A percentile compares a stretch with the other conserved stretches of the same genome.
Evolutionary conservation across 2,797 vertebrate species (phyloP).

Genomic region (Harpagifer antarcticus): DNA sequence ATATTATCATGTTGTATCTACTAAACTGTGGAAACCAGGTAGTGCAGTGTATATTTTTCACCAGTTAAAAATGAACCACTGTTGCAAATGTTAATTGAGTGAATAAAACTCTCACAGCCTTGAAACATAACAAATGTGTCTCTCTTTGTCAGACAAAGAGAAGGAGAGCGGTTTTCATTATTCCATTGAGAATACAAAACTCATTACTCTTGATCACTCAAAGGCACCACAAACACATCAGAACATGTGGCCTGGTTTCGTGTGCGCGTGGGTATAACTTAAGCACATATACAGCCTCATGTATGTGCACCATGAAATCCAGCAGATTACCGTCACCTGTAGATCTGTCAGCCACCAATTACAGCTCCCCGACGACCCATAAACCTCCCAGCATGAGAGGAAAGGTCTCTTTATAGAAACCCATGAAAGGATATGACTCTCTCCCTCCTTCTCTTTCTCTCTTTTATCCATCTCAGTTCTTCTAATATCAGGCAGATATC

Average conservation of each 20-base stretch:
- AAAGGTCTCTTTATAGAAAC: conserved; percentile 60
- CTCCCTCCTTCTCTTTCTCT: conserved; percentile 10
- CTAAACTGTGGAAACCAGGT: not conserved
- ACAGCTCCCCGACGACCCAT: conserved; percentile 55
- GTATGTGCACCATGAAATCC: conserved; percentile 41
- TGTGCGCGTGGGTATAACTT: not conserved
- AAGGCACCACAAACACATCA: conserved; percentile 55
- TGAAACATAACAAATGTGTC: conserved; percentile 10
- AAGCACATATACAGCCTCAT: not conserved
- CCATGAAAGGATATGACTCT: conserved; percentile 37
- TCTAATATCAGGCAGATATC: conserved; percentile 64
- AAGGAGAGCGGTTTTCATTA: conserved; percentile 29
- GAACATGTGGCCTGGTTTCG: conserved; percentile 28
- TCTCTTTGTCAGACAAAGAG: conserved; percentile 26
- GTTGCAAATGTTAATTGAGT: conserved; percentile 12
- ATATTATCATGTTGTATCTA: conserved; percentile 1
- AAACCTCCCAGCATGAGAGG: conserved; percentile 59
- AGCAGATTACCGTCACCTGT: conserved; percentile 60
- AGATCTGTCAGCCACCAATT: conserved; percentile 51
- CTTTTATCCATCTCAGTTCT: conserved; percentile 50
- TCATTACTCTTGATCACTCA: conserved; percentile 56
- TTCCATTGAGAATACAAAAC: conserved; percentile 56
- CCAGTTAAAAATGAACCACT: conserved; percentile 2
- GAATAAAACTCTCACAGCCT: not conserved
- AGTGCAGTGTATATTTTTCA: not conserved